Percentiles rank a stretch among this genome's conserved stretches.
These are phyloP conservation scores for Scleropages formosus DNA, from an alignment of 2,797 vertebrate species.

Conservation along the genomic window DNA sequence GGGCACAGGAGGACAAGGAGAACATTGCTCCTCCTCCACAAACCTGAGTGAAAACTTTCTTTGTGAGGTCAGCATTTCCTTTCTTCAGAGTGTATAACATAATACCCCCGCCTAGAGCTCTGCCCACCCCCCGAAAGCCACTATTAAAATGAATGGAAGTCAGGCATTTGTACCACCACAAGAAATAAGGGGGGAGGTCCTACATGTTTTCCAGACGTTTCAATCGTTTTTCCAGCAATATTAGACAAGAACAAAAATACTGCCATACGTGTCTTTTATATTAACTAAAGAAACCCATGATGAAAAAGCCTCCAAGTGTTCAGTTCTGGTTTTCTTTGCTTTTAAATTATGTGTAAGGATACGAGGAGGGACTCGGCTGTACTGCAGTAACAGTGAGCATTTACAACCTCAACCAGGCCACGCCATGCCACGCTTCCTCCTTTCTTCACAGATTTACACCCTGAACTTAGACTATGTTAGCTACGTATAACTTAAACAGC, in stretches of 20 bases:
- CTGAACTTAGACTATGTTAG: no score
- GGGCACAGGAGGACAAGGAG: no score
- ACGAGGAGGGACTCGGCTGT: not conserved
- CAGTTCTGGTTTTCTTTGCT: not conserved
- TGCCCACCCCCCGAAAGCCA: not conserved
- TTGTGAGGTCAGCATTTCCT: slow-evolving; percentile 13
- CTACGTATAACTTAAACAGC: not conserved
- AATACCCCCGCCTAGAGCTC: not conserved
- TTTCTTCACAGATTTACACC: not conserved
- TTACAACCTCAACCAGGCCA: not conserved
- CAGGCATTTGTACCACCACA: not conserved
- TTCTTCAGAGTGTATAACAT: not conserved
- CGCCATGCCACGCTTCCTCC: not conserved
- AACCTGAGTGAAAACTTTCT: slow-evolving; percentile 1
- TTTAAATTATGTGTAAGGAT: not conserved
- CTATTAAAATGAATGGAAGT: slow-evolving; percentile 6
- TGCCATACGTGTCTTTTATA: not conserved
- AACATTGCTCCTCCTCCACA: no score
- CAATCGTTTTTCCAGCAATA: slow-evolving; percentile 7
- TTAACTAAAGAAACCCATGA: not conserved
- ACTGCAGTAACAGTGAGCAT: not conserved
- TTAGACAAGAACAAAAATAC: not conserved
- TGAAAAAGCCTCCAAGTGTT: not conserved
- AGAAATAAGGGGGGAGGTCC: not conserved
- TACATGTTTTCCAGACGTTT: slow-evolving; percentile 14